Conservation (phyloP, 2,888 invertebrate species). For the Cheilosia urbana region DNA sequence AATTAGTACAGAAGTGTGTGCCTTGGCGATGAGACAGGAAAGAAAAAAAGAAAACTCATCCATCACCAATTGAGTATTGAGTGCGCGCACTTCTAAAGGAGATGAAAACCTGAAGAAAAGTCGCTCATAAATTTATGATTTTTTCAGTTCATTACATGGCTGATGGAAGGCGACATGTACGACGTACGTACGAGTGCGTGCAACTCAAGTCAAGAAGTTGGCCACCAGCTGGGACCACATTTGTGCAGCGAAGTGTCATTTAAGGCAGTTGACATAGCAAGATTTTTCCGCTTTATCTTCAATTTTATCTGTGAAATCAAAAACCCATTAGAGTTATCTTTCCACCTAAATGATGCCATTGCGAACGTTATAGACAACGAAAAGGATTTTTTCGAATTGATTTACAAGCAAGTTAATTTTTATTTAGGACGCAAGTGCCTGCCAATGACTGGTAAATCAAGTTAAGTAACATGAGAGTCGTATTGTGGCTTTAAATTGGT, state of each 20-base stretch:
- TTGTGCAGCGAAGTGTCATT: background rate
- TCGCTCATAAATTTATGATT: constrained; percentile 23
- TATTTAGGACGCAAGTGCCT: constrained; percentile 11
- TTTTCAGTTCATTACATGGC: background rate
- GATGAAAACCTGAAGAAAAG: constrained; percentile 17
- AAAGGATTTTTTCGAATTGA: too few species aligned
- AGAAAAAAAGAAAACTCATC: constrained; percentile 42
- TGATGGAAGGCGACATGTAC: background rate
- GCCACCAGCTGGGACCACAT: constrained; percentile 3
- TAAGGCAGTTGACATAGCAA: constrained; percentile 8
- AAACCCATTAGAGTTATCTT: background rate
- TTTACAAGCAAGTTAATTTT: background rate
- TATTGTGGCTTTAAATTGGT: too few species aligned
- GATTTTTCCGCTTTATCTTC: constrained; percentile 11
- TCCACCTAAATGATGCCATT: background rate
- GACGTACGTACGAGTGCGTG: too few species aligned
- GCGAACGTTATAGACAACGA: too few species aligned
- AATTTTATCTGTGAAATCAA: background rate
- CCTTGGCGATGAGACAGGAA: constrained; percentile 3
- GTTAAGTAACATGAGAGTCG: constrained; percentile 1
- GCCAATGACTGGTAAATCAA: constrained; percentile 2
- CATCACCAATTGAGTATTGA: constrained; percentile 17
- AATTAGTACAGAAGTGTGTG: constrained; percentile 31
- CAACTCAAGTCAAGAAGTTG: background rate
- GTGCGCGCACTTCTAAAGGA: background rate